Base-by-base conservation (phyloP, 37 sponge, comb jelly and placozoan species). In the Spongilla lacustris region DNA sequence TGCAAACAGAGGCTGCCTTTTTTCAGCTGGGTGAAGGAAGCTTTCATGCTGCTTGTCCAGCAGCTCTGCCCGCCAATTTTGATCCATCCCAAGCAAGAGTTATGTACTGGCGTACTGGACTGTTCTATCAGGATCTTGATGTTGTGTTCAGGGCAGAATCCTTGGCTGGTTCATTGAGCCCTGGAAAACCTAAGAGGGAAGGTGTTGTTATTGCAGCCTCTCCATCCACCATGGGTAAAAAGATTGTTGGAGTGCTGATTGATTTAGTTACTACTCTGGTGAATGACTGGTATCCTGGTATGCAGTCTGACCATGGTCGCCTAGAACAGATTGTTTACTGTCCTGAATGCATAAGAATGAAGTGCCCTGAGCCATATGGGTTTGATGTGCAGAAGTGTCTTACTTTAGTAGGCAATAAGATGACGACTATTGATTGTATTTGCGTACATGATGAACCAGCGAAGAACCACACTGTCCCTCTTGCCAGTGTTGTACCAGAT, bases 211-310 rank as follows among this genome's bases (percentile, higher is more conserved):
- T 95, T 21, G 67, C 80, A 10, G 84, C 84, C 13, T 92, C 95
- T 0, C 73, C 83, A 1, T 81, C 38, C 33, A 66, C 32, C 19
- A 66, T 85, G 22, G 95, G 97, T 0, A 84, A 88, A 67, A 84
- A 84, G 67, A 86, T 86, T 22, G 88, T 95, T n/a, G 92, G 95
- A 3, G 91, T 84, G 48, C 74, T 97, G 13, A 83, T 92, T 8
- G 97, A 97, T 73, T 34, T 90, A 12, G 85, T 94, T 30, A 69
- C 81, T 24, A 49, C 86, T 11, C 91, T 97, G 67, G 75, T 92
- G 22, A 66, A 73, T 26, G 93, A 92, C 19, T 97, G 97, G 97
- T 97, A 93, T 76, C 95, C 97, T 23, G 97, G 97, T 19, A 72
- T 94, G 17, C 58, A 58, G 58, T 58, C 58, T 14, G 19, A 58